Evolutionary conservation across 2,113 vertebrate species (phyloP).

Genomic region (Tichodroma muraria): DNA sequence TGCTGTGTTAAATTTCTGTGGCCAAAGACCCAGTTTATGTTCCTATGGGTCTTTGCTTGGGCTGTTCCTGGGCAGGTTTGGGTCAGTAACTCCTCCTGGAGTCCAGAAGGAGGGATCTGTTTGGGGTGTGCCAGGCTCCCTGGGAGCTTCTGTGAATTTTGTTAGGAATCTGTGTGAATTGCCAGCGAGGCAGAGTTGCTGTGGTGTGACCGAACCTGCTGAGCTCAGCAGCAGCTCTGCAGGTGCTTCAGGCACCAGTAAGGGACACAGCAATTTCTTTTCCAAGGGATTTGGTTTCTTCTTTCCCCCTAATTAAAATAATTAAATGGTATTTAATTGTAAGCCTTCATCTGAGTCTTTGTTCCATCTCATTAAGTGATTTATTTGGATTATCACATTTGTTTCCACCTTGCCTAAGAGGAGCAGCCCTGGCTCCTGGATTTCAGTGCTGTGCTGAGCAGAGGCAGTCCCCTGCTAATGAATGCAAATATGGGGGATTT

Average conservation of each 20-base stretch:
- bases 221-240: neutral
- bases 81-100: neutral
- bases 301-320: conserved; percentile 31
- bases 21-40: neutral
- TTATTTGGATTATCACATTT: conserved; percentile 9
- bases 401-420: neutral
- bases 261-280: neutral
- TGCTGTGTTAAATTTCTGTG: neutral
- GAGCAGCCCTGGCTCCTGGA: neutral
- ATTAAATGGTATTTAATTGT: conserved; percentile 51
- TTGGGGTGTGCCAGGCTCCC: neutral
- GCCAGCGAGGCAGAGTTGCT: neutral
- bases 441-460: neutral
- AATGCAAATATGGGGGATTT: neutral
- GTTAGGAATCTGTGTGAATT: too few species aligned
- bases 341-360: neutral
- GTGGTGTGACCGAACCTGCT: neutral
- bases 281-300: neutral
- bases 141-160: neutral
- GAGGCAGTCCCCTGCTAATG: neutral
- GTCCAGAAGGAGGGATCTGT: neutral
- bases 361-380: neutral
- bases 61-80: neutral
- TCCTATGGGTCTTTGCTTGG: neutral
- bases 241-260: neutral